Conservation (phyloP, 37 sponge, comb jelly and placozoan genomes). For the Corticium candelabrum region DNA sequence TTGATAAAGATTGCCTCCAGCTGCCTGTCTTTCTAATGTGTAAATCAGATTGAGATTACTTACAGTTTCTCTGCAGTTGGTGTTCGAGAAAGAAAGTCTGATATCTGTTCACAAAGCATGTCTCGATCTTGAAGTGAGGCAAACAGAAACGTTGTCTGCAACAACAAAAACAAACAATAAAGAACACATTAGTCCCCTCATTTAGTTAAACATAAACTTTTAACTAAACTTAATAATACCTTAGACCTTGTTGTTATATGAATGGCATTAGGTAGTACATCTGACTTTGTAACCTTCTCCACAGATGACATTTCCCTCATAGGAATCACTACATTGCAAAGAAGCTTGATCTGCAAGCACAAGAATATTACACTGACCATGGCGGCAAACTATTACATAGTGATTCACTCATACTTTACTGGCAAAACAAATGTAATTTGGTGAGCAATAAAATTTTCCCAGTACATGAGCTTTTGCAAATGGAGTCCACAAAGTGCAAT, state of each 20-base stretch:
- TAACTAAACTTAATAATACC: conserved; percentile 1
- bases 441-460: conserved; percentile 64
- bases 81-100: conserved; percentile 28
- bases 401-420: conserved; percentile 45
- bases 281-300: conserved; percentile 29
- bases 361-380: background rate
- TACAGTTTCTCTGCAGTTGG: no score
- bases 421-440: conserved; percentile 70
- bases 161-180: conserved; percentile 12
- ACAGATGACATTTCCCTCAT: conserved; percentile 52
- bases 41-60: no score
- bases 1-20: no score
- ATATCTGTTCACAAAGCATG: conserved; percentile 33
- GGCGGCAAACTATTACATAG: background rate
- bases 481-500: conserved; percentile 69
- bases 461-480: conserved; percentile 43
- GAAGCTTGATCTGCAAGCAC: background rate
- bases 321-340: conserved; percentile 62
- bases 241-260: conserved; percentile 38
- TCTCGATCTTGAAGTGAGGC: conserved; percentile 22
- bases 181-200: conserved; percentile 3
- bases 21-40: no score
- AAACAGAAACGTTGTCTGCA: conserved; percentile 34
- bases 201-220: background rate
- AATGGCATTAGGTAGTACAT: conserved; percentile 24